These are phyloP conservation scores for Limnephilus lunatus DNA, from an alignment of 2,888 invertebrate genomes.

Conservation along the genomic window DNA sequence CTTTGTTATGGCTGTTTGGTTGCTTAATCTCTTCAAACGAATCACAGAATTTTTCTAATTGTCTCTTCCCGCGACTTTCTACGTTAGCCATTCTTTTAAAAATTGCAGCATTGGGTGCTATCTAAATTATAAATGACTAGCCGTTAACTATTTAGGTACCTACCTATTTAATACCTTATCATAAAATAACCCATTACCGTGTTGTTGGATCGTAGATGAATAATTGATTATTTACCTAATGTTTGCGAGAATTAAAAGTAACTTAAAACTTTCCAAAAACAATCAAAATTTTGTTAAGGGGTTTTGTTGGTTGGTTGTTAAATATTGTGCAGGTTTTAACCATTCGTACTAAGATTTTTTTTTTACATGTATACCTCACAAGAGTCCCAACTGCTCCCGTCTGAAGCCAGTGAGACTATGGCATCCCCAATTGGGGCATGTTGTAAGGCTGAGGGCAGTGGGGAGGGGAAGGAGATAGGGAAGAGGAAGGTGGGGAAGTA, in stretches of 20 bases:
- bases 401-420: too few relatives aligned
- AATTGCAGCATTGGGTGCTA: neutral
- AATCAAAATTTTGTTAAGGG: neutral
- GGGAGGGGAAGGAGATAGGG: too few relatives aligned
- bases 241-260: neutral
- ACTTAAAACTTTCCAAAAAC: neutral
- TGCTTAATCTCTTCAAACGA: neutral
- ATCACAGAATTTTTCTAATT: conserved; percentile 5
- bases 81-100: neutral
- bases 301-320: too few relatives aligned
- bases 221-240: neutral
- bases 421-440: too few relatives aligned
- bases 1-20: neutral
- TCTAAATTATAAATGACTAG: neutral
- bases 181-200: neutral
- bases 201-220: neutral
- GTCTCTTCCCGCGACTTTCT: neutral
- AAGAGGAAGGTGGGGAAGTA: too few relatives aligned
- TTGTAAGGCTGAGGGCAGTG: too few relatives aligned
- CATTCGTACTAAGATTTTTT: too few relatives aligned
- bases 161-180: neutral
- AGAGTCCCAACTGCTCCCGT: too few relatives aligned
- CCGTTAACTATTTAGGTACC: neutral
- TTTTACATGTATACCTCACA: too few relatives aligned
- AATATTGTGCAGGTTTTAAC: too few relatives aligned